phyloP scores from a whole-genome alignment of 2,888 invertebrate species.

The Eristalinus aeneus region DNA sequence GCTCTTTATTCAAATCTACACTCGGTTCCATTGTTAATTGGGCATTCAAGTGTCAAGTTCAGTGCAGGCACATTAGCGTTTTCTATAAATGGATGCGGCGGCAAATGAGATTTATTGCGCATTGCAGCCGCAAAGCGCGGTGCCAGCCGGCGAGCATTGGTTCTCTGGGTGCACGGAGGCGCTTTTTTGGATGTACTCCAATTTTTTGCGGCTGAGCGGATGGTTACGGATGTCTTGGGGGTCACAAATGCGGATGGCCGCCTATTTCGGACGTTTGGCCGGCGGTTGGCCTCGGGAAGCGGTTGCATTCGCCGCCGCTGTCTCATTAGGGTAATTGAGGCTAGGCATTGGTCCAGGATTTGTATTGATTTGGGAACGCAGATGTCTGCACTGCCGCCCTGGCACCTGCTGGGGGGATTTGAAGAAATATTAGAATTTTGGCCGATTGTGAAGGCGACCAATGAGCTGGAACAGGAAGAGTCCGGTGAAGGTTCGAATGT shows the following conservation, averaged over 20 bases:
- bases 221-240: slow-evolving; percentile 19
- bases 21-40: slow-evolving; percentile 77
- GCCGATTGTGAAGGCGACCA: background rate
- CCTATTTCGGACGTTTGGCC: slow-evolving; percentile 56
- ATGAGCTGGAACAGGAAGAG: background rate
- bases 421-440: background rate
- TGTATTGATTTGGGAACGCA: slow-evolving; percentile 10
- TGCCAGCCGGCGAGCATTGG: background rate
- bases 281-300: slow-evolving; percentile 29
- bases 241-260: slow-evolving; percentile 46
- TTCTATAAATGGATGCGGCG: slow-evolving; percentile 78
- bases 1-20: slow-evolving; percentile 70
- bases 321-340: slow-evolving; percentile 69
- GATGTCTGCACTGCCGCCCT: slow-evolving; percentile 3
- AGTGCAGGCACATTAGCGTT: slow-evolving; percentile 80
- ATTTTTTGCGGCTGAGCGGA: slow-evolving; percentile 28
- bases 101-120: slow-evolving; percentile 68
- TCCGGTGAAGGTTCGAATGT: background rate
- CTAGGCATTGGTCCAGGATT: background rate
- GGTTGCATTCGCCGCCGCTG: slow-evolving; percentile 25
- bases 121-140: slow-evolving; percentile 40
- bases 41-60: slow-evolving; percentile 81
- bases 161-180: slow-evolving; percentile 25
- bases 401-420: background rate
- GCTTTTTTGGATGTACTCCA: slow-evolving; percentile 59